Percentiles rank a stretch among this genome's conserved stretches.
phyloP scores from a whole-genome alignment of 2,797 vertebrate species.

The Apogon talboti region DNA sequence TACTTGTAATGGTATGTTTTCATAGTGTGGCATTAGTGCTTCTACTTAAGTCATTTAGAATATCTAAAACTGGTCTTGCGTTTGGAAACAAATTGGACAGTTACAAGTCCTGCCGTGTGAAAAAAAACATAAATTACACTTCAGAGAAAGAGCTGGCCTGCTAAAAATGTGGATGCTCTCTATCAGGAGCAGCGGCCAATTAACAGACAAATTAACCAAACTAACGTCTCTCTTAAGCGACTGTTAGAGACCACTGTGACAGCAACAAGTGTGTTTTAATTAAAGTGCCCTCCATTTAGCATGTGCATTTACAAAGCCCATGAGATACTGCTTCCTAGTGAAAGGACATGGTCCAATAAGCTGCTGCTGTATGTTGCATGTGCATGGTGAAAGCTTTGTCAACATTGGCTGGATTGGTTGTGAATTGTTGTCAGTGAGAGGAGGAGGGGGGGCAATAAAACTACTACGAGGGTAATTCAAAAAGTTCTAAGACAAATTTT shows the following conservation, averaged over 20 bases:
- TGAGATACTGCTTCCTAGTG: slow-evolving; percentile 54
- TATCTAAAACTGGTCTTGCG: no score
- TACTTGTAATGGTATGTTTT: no score
- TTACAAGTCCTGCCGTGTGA: not conserved
- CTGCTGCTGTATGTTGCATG: slow-evolving; percentile 41
- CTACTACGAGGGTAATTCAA: no score
- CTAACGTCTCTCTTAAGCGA: slow-evolving; percentile 75
- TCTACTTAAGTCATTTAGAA: no score
- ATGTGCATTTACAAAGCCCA: slow-evolving; percentile 66
- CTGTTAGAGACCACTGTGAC: slow-evolving; percentile 69
- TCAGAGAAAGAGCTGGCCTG: slow-evolving; percentile 34
- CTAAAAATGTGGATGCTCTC: slow-evolving; percentile 45
- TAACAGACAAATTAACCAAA: slow-evolving; percentile 81
- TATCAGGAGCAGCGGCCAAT: slow-evolving; percentile 65
- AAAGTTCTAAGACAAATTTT: no score
- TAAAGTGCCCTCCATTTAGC: slow-evolving; percentile 77
- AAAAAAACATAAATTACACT: slow-evolving; percentile 11
- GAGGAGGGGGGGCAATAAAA: slow-evolving; percentile 39
- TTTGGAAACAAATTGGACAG: not conserved
- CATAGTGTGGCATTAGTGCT: no score
- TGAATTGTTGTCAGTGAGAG: slow-evolving; percentile 60
- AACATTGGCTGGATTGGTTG: slow-evolving; percentile 60
- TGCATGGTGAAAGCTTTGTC: slow-evolving; percentile 45
- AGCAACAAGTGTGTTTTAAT: slow-evolving; percentile 77
- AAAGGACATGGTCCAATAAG: slow-evolving; percentile 69